These are phyloP conservation scores for Baronia brevicornis DNA, from an alignment of 2,888 invertebrate genomes.

Conservation along the genomic window DNA sequence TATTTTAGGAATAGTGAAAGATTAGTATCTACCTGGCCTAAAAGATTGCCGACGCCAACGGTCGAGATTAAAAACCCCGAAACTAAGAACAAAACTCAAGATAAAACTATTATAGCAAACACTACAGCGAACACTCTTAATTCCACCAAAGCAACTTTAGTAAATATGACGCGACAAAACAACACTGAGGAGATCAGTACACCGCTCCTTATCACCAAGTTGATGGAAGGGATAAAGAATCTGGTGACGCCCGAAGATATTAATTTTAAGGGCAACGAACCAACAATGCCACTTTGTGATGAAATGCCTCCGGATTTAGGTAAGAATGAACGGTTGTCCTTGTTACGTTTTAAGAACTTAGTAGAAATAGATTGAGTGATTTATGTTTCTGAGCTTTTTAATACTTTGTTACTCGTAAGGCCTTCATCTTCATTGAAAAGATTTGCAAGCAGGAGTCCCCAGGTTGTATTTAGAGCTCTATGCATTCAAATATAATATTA, in stretches of 20 bases:
- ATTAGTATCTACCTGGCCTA: constrained; percentile 36
- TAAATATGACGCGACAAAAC: constrained; percentile 29
- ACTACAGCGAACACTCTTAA: constrained; percentile 18
- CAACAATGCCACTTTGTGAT: constrained; percentile 71
- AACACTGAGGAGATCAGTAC: constrained; percentile 31
- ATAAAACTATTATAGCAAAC: constrained; percentile 20
- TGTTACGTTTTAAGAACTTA: too few relatives aligned
- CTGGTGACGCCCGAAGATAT: constrained; percentile 41
- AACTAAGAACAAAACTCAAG: constrained; percentile 22
- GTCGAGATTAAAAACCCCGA: constrained; percentile 27
- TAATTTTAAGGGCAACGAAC: constrained; percentile 36
- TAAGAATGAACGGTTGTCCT: too few relatives aligned
- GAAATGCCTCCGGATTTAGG: constrained; percentile 79
- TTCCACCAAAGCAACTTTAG: constrained; percentile 19
- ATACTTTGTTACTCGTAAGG: not conserved
- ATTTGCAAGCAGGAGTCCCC: too few relatives aligned
- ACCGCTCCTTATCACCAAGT: constrained; percentile 40
- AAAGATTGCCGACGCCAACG: constrained; percentile 27
- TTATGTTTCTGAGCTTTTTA: not conserved
- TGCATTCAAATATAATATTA: too few relatives aligned
- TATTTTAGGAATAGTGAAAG: constrained; percentile 42
- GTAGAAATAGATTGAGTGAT: constrained; percentile 1
- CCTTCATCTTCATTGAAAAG: not conserved
- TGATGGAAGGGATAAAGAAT: constrained; percentile 45
- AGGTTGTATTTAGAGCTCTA: too few relatives aligned